Evolutionary conservation across 2,797 vertebrate species (phyloP), one percentile per base, ranked within the genome.

Genomic region (Brotula barbata): DNA sequence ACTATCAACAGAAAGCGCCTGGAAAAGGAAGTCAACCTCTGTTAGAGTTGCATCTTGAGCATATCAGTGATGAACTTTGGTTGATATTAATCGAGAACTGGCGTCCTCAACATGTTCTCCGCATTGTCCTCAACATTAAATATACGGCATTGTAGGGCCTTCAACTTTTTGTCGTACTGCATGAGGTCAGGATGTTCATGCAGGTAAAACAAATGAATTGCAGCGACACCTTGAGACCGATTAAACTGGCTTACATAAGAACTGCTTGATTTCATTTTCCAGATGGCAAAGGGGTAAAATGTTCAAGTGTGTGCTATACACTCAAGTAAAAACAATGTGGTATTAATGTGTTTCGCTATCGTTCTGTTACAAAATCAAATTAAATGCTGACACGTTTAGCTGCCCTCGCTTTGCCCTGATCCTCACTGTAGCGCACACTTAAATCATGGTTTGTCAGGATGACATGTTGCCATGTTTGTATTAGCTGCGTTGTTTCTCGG

Each of bases 271-370:
- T 9, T 39, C 40, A 64, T 51, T 68, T 39, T 52, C 65, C 77
- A 82, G 82, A 72, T 68, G 77, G 75, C 21, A 50, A 28, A 54
- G 44, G 37, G 58, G 68, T 57, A 64, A 65, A 58, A 73, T 37
- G 65, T 65, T 59, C 64, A 67, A 34, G 50, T 40, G 36, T 63
- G 61, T 12, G 36, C 46, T 43, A 9, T 50, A 36, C 23, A 6
- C 65, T 15, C 45, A 36, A 11, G 2, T 3, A 16, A 12, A 16
- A 12, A 58, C 49, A 58, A 62, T 53, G 50, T 36, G 72, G 56
- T 58, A 63, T 63, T 20, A 21, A 28, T 22, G 58, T 19, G 20
- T 33, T 39, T 50, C 22, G 25, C 53, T 62, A 22, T 37, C 59
- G 50, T 63, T 75, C 12, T 19, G 70, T 57, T 5, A 68, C 72